Evolutionary conservation across 2,113 vertebrate species (phyloP).

Genomic region (Blennius ocellaris): DNA sequence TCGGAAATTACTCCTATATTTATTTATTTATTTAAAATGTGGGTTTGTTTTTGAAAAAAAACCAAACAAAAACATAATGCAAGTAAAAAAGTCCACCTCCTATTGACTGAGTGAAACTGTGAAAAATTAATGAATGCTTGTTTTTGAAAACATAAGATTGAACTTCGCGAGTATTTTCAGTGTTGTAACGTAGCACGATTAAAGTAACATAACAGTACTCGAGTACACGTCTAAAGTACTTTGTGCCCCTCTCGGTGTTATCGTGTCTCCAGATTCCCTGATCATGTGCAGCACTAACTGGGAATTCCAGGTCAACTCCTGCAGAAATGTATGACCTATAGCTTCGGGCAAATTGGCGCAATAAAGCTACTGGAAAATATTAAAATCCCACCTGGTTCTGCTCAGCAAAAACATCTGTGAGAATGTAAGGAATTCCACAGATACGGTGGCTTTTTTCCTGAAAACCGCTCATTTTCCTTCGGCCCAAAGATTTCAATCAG

Average conservation of each 20-base stretch:
- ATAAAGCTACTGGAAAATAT: slow-evolving; percentile 62
- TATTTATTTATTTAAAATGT: too few species aligned
- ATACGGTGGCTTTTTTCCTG: slow-evolving; percentile 43
- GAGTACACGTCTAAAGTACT: slow-evolving; percentile 5
- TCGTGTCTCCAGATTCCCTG: not conserved
- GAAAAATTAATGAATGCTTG: too few species aligned
- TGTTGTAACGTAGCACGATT: too few species aligned
- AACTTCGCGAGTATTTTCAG: too few species aligned
- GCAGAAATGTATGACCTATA: slow-evolving; percentile 42
- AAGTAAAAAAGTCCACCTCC: too few species aligned
- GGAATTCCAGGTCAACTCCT: slow-evolving; percentile 38
- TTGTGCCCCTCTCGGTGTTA: not conserved
- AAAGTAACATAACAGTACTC: too few species aligned
- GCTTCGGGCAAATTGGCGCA: slow-evolving; percentile 52
- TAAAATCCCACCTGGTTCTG: slow-evolving; percentile 64
- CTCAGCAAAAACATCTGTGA: slow-evolving; percentile 69
- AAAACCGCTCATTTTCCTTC: slow-evolving; percentile 19
- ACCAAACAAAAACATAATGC: too few species aligned
- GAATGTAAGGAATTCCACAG: slow-evolving; percentile 69
- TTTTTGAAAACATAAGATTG: too few species aligned
- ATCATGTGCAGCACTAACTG: slow-evolving; percentile 17
- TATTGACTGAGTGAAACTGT: too few species aligned
- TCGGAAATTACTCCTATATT: too few species aligned
- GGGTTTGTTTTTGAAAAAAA: too few species aligned
- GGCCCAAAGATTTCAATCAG: slow-evolving; percentile 31